Evolutionary conservation across 2,888 invertebrate genomes (phyloP).

Genomic region (Aproaerema taeniolella): DNA sequence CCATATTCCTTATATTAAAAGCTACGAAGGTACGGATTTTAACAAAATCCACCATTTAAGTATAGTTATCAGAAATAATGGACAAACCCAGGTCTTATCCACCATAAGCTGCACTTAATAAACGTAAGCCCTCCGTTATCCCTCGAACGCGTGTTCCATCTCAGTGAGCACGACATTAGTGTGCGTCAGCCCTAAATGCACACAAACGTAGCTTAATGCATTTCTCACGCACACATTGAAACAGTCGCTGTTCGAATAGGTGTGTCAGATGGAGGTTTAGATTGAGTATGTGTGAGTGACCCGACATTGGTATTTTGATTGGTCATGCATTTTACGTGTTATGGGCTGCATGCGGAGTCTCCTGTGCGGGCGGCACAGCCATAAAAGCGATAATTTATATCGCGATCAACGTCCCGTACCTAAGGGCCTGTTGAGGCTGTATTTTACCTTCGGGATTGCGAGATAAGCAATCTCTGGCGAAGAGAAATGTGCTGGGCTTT

Average conservation of each 20-base stretch:
- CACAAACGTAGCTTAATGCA: slow-evolving; percentile 41
- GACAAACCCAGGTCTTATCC: slow-evolving; percentile 44
- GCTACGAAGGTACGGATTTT: too few species aligned
- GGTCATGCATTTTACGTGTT: slow-evolving; percentile 78
- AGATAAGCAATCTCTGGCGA: slow-evolving; percentile 36
- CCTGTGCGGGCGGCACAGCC: slow-evolving; percentile 48
- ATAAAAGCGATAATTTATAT: slow-evolving; percentile 68
- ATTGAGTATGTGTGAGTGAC: slow-evolving; percentile 45
- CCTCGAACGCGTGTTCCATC: slow-evolving; percentile 73
- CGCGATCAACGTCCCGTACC: slow-evolving; percentile 39
- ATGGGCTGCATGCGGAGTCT: slow-evolving; percentile 52
- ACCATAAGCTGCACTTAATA: slow-evolving; percentile 39
- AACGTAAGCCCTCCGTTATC: slow-evolving; percentile 73
- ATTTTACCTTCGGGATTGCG: slow-evolving; percentile 36
- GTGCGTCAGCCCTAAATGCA: slow-evolving; percentile 38
- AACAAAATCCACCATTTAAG: too few species aligned
- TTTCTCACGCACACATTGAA: slow-evolving; percentile 39
- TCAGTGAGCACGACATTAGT: slow-evolving; percentile 48
- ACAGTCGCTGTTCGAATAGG: slow-evolving; percentile 19
- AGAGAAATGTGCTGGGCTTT: slow-evolving; percentile 15
- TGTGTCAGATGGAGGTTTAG: slow-evolving; percentile 13
- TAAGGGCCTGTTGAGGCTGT: slow-evolving; percentile 42
- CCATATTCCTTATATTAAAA: too few species aligned
- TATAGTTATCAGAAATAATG: too few species aligned
- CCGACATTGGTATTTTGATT: slow-evolving; percentile 76